Evolutionary conservation across 1,140 invertebrate species (phyloP).

Genomic region (Magallana gigas): DNA sequence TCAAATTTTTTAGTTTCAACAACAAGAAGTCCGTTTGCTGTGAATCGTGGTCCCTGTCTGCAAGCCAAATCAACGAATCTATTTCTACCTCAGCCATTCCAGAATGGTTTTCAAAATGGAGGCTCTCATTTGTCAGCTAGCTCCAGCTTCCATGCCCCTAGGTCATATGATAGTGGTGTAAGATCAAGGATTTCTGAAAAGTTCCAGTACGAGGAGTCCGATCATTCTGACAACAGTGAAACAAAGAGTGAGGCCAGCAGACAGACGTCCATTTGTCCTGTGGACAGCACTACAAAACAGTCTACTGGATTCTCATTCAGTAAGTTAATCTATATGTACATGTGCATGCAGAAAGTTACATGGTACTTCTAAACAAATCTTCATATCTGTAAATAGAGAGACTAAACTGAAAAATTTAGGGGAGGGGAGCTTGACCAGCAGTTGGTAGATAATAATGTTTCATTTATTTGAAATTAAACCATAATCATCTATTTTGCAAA

Average conservation of each 20-base stretch:
- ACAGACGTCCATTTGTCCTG: slow-evolving; percentile 29
- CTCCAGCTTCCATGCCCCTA: not conserved
- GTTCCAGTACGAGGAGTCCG: not conserved
- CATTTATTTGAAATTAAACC: not conserved
- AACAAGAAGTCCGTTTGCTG: not conserved
- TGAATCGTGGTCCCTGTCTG: slow-evolving; percentile 12
- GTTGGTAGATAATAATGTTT: not conserved
- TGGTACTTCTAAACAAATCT: too few relatives aligned
- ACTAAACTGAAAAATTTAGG: too few relatives aligned
- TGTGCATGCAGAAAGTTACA: too few relatives aligned
- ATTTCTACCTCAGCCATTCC: not conserved
- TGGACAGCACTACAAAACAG: slow-evolving; percentile 45
- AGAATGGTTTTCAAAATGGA: not conserved
- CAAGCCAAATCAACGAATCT: not conserved
- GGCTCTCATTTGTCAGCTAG: not conserved
- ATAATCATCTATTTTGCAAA: too few relatives aligned
- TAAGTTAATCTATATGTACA: not conserved
- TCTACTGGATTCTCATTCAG: not conserved
- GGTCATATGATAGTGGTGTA: not conserved
- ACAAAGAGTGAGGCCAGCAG: not conserved
- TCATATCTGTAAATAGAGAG: too few relatives aligned
- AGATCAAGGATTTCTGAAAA: not conserved
- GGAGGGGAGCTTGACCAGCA: too few relatives aligned
- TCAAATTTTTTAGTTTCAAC: not conserved
- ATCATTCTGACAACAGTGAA: not conserved